Base-by-base conservation (phyloP, 2,888 invertebrate genomes). In the Apamea sordens region DNA sequence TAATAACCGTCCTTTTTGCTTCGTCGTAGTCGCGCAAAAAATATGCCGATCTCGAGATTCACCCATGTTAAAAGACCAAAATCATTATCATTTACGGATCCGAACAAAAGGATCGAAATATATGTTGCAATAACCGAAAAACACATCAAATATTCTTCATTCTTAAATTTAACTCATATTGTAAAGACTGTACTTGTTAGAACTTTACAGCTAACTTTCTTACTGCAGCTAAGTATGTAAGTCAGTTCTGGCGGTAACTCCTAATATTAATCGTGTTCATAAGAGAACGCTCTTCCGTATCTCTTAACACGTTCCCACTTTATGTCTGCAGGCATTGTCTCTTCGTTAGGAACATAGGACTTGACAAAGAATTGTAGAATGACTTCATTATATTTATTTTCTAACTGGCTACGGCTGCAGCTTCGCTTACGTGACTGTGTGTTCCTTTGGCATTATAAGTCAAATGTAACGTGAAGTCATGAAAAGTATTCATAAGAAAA, bases 231-330 rank as follows among this genome's bases (percentile, higher is more conserved):
- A n/a, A n/a, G n/a, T n/a, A 73, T 73, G 73, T 75, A 79, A 77
- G 44, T 74, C 68, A 77, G 79, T 76, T 79, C 73, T 71, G 41
- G 65, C 50, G 70, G 69, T 69, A 77, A 83, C 77, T 76, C 61
- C 44, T 59, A 44, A 79, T 73, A 83, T 88, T 83, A 86, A 88
- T 87, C 78, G 74, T 75, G 63, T 86, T 77, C 73, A 68, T 86
- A 83, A 63, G 75, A 72, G 36, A 71, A 73, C 41, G 65, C 73
- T 78, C 44, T 64, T 72, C 28, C 32, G 64, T 71, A n/a, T 82
- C n/a, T 72, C 68, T 72, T 71, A 76, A 80, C 78, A 81, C 72
- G 67, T 80, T 15, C 50, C 18, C 69, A 67, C 80, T 83, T 76
- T 44, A 83, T 76, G 28, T 65, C 67, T 74, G 59, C 70, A 28